Evolutionary conservation across 2,113 vertebrate genomes (phyloP).

Genomic region (Cyrtonyx montezumae): DNA sequence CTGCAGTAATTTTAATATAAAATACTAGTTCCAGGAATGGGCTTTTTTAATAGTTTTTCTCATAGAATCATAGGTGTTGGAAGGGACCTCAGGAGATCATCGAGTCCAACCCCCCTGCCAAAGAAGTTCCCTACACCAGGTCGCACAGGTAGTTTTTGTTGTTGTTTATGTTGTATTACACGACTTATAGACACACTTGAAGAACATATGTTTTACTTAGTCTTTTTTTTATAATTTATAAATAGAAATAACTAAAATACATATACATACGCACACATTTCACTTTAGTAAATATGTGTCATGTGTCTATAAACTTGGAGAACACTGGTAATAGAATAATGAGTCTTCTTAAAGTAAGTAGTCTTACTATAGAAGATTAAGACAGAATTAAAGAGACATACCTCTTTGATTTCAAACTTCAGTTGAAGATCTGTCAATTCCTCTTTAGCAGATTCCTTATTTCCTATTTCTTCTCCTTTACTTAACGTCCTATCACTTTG

Average conservation of each 20-base stretch:
- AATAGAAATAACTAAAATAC: not conserved
- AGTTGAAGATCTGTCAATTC: conserved; percentile 89
- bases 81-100: no score
- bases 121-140: no score
- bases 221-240: not conserved
- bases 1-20: no score
- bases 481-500: not conserved
- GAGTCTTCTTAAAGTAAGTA: not conserved
- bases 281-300: not conserved
- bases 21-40: not conserved
- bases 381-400: conserved; percentile 25
- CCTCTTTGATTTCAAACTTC: conserved; percentile 93
- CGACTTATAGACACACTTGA: not conserved
- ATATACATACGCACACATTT: not conserved
- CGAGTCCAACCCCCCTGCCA: no score
- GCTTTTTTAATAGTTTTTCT: not conserved
- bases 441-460: conserved; percentile 69
- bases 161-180: not conserved
- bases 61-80: no score
- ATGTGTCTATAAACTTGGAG: not conserved
- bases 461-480: conserved; percentile 27
- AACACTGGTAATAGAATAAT: not conserved
- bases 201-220: not conserved
- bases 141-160: no score
- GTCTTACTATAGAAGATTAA: not conserved